Evolutionary conservation across 2,797 vertebrate species (phyloP).

Genomic region (Psittacula echo): DNA sequence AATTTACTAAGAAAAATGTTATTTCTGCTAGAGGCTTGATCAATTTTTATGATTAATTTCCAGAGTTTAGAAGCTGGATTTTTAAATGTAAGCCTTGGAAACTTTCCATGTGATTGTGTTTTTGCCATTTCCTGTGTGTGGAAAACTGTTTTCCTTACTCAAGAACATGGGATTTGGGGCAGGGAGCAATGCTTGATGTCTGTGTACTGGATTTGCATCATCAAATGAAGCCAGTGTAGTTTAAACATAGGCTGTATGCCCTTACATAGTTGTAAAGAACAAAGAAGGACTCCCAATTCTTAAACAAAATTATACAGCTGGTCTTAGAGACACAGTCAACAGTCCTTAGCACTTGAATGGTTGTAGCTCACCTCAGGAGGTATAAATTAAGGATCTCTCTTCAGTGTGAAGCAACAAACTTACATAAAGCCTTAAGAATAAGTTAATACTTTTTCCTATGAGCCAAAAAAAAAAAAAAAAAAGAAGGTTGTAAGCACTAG

Average conservation of each 20-base stretch:
- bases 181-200: background rate
- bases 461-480: background rate
- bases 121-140: background rate
- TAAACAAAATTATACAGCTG: background rate
- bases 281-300: background rate
- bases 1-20: background rate
- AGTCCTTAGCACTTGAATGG: background rate
- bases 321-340: background rate
- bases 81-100: background rate
- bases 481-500: background rate
- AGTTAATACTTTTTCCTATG: background rate
- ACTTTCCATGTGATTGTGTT: background rate
- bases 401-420: background rate
- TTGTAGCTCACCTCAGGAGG: background rate
- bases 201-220: background rate
- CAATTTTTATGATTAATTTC: background rate
- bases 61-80: background rate
- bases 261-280: background rate
- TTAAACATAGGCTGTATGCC: background rate
- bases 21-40: background rate
- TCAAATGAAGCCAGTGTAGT: background rate
- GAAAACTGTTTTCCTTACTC: background rate
- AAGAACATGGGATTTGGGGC: background rate
- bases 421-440: constrained; percentile 5
- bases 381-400: constrained; percentile 16